Conservation (phyloP, 2,888 invertebrate species). For the Trachelus troglodyta region DNA sequence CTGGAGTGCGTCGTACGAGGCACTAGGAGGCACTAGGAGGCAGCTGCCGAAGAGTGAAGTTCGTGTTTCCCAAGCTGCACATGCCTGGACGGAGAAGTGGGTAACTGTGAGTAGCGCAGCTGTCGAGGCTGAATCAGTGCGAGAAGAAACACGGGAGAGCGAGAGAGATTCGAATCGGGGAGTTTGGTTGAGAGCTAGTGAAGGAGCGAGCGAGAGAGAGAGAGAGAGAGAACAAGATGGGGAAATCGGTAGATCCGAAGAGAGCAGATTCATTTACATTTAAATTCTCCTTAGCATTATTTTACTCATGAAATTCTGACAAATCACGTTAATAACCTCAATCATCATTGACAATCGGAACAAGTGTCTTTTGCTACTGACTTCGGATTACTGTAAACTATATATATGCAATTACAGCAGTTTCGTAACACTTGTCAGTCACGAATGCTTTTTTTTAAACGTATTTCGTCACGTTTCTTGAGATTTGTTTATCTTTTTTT, state of each 20-base stretch:
- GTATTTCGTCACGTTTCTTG: background rate
- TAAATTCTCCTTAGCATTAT: background rate
- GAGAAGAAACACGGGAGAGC: background rate
- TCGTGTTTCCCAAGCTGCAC: background rate
- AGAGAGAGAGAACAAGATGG: background rate
- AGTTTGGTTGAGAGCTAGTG: background rate
- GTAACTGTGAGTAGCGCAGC: background rate
- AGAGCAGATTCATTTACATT: background rate
- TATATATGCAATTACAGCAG: background rate
- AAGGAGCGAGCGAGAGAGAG: slow-evolving; percentile 3
- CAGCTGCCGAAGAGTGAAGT: background rate
- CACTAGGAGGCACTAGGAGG: background rate
- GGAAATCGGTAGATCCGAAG: background rate
- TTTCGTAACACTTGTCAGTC: background rate
- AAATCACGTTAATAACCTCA: background rate
- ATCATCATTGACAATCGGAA: background rate
- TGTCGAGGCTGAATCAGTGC: background rate
- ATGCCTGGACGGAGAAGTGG: background rate
- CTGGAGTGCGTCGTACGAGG: background rate
- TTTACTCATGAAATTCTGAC: background rate
- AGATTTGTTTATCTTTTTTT: background rate
- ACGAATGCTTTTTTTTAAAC: background rate
- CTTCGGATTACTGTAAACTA: background rate
- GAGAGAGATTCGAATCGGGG: background rate
- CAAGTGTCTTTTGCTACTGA: background rate